Conservation (phyloP, 2,797 vertebrate genomes). For the Acanthis flammea region DNA sequence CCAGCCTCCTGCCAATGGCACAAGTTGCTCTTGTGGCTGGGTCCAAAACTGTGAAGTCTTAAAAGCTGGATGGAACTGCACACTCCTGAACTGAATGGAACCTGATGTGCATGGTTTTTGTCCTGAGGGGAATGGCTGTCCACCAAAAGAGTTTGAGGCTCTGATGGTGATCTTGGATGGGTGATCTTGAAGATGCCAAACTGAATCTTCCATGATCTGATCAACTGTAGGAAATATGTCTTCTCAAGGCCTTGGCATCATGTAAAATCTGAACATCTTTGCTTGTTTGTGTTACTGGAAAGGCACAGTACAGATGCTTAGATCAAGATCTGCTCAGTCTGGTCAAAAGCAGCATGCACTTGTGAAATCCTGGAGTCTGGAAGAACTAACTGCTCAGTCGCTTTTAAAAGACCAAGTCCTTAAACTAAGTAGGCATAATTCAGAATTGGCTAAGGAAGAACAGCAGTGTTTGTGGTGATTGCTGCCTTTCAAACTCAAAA, state of each 20-base stretch:
- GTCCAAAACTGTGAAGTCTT: background rate
- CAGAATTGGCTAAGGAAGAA: background rate
- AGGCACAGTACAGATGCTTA: background rate
- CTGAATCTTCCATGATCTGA: background rate
- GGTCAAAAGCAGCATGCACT: background rate
- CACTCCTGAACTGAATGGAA: background rate
- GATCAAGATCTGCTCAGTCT: background rate
- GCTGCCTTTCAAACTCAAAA: background rate
- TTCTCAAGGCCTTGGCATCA: background rate
- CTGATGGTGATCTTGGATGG: background rate
- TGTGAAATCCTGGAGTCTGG: background rate
- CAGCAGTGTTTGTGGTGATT: background rate
- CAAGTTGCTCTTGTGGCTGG: background rate
- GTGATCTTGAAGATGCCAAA: background rate
- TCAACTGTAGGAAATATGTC: background rate
- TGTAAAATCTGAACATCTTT: background rate
- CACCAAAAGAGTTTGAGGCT: background rate
- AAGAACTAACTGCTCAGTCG: background rate
- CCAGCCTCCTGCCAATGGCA: background rate
- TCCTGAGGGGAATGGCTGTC: background rate
- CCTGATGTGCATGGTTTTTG: background rate
- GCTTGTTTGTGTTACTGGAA: background rate
- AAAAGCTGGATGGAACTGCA: background rate
- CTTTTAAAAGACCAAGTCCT: background rate
- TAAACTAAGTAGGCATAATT: constrained; percentile 42